Conservation (phyloP, 2,797 vertebrate species). For the Hozukius guyotensis region DNA sequence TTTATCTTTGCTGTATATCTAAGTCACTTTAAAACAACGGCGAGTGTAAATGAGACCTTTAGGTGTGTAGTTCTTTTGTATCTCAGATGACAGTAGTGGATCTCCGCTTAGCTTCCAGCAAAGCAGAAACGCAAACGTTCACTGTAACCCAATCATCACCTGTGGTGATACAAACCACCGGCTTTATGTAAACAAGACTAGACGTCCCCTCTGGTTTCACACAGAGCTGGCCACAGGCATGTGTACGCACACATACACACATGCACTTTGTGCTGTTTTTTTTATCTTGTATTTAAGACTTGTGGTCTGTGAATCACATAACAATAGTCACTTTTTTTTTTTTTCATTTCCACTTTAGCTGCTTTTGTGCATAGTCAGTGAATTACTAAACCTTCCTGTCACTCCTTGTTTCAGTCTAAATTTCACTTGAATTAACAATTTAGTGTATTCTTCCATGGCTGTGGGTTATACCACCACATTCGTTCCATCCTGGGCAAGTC, state of each 20-base stretch:
- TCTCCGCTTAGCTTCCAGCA: conserved; percentile 1
- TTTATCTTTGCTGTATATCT: neutral
- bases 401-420: neutral
- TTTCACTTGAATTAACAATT: neutral
- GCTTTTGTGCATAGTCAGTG: neutral
- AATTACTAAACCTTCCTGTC: neutral
- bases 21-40: neutral
- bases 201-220: neutral
- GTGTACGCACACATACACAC: neutral
- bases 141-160: conserved; percentile 45
- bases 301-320: neutral
- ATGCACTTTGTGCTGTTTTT: neutral
- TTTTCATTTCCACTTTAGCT: neutral
- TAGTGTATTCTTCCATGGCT: neutral
- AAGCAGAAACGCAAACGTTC: conserved; percentile 31
- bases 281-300: neutral
- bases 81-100: conserved; percentile 22
- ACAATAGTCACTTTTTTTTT: neutral
- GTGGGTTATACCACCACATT: neutral
- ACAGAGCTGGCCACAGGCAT: neutral
- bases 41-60: conserved; percentile 3
- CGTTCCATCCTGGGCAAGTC: neutral
- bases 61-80: conserved; percentile 3
- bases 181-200: conserved; percentile 55
- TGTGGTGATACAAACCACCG: conserved; percentile 41